Percentiles rank a stretch among this genome's conserved stretches.
These are phyloP conservation scores for Leucophenga montana DNA, from an alignment of 2,888 invertebrate genomes.

Conservation along the genomic window DNA sequence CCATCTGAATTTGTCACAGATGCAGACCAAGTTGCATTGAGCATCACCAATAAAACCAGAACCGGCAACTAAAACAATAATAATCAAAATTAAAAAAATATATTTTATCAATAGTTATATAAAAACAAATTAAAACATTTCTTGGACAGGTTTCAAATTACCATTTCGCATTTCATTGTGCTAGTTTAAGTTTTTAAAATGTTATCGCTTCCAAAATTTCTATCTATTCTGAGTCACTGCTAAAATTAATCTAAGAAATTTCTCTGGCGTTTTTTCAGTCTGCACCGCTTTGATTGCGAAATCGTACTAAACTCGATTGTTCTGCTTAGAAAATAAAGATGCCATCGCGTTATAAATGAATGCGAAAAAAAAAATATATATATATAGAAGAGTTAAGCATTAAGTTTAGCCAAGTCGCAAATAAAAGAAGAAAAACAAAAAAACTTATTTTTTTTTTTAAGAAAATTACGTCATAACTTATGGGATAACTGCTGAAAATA, in stretches of 20 bases:
- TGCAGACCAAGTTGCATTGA: too few species aligned
- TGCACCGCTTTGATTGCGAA: constrained; percentile 41
- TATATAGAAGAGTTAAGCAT: not conserved
- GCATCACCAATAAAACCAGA: constrained; percentile 27
- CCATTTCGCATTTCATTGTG: constrained; percentile 41
- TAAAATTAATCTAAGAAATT: not conserved
- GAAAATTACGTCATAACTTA: constrained; percentile 66
- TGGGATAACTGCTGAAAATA: constrained; percentile 46
- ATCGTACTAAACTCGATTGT: constrained; percentile 45
- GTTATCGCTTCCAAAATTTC: not conserved
- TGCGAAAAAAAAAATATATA: not conserved
- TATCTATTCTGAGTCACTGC: constrained; percentile 9
- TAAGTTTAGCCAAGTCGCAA: constrained; percentile 55
- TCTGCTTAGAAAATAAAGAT: not conserved
- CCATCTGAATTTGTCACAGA: constrained; percentile 30
- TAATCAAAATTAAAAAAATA: not conserved
- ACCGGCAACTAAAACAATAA: constrained; percentile 37
- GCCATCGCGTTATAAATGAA: constrained; percentile 21
- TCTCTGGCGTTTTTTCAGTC: constrained; percentile 33
- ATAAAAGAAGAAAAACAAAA: constrained; percentile 57
- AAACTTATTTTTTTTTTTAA: constrained; percentile 23
- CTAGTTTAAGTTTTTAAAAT: not conserved
- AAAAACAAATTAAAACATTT: not conserved
- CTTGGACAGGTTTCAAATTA: not conserved
- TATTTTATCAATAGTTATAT: not conserved